Base-by-base conservation (phyloP, 1,140 invertebrate species). In the Drosophila sproati region DNA sequence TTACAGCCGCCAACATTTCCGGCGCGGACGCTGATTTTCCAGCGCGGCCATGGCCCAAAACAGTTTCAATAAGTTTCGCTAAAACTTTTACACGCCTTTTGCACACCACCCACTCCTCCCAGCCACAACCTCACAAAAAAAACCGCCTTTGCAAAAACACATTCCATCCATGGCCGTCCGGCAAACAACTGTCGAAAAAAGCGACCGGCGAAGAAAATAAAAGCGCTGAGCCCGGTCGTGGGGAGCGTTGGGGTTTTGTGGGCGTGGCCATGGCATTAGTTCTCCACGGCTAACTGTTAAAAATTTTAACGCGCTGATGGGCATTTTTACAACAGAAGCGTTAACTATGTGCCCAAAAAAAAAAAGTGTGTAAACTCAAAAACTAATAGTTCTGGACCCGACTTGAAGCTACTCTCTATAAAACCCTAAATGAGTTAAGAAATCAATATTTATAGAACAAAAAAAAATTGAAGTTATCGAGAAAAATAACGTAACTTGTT, bases 241-340 rank as follows among this genome's bases (percentile, higher is more conserved):
- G 20, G 20, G 20, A 0, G 20, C 20, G 20, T 20, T 41, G 39
- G 43, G 35, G 61, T 74, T 47, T 41, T 37, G 34, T 62, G 78
- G 66, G 61, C 48, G 64, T 80, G 67, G 68, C 57, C 45, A 31
- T 57, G 61, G 61, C 70, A 75, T 67, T 64, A 37, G 47, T 51
- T 71, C 66, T 52, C 62, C 47, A 51, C 52, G 63, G 41, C 37
- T 41, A 52, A 57, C 73, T 80, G 80, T 78, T 88, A 61, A 88
- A 88, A 88, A 83, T 88, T 83, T 88, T 70, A 89, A 78, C 85
- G 77, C 85, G 77, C 78, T 73, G 82, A 82, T 87, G 83, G 85
- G 85, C 83, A 89, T 89, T 88, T 88, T 85, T 83, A 88, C 83
- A 83, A 78, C 83, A 78, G 83, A 88, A 89, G 85, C 85, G 85